phyloP scores from a whole-genome alignment of 2,113 vertebrate species.

The Neoarius graeffei region DNA sequence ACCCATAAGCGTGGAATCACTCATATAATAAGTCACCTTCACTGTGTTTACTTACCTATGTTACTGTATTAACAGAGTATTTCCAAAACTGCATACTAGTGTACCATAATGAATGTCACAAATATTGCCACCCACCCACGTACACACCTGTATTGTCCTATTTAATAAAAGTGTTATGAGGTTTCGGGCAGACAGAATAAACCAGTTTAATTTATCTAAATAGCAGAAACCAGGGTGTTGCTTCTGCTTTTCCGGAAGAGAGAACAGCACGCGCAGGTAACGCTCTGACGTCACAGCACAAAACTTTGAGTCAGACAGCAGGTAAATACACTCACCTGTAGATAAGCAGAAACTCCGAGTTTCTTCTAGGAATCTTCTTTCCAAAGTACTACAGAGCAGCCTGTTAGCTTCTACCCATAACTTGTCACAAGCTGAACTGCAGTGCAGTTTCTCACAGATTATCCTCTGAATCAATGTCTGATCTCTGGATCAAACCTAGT shows the following conservation, averaged over 20 bases:
- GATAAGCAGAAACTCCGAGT: neutral
- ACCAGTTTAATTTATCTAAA: neutral
- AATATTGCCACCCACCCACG: neutral
- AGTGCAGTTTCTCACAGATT: neutral
- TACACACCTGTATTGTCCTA: neutral
- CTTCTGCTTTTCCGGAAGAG: neutral
- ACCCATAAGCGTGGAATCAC: too few relatives aligned
- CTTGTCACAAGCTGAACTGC: neutral
- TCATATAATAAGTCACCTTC: too few relatives aligned
- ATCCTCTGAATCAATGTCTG: neutral
- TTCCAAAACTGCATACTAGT: neutral
- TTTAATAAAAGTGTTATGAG: neutral
- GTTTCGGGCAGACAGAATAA: neutral
- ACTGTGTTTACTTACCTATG: too few relatives aligned
- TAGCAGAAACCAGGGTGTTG: neutral
- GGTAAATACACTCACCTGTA: conserved; percentile 11
- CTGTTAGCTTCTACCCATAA: neutral
- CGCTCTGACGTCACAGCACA: neutral
- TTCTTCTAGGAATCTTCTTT: neutral
- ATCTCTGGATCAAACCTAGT: neutral
- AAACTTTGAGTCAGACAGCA: neutral
- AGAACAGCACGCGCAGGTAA: neutral
- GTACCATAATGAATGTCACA: neutral
- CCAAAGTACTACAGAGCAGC: neutral
- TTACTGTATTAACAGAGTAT: neutral